Evolutionary conservation across 2,888 invertebrate species (phyloP).

Genomic region (Diplazon laetatorius): DNA sequence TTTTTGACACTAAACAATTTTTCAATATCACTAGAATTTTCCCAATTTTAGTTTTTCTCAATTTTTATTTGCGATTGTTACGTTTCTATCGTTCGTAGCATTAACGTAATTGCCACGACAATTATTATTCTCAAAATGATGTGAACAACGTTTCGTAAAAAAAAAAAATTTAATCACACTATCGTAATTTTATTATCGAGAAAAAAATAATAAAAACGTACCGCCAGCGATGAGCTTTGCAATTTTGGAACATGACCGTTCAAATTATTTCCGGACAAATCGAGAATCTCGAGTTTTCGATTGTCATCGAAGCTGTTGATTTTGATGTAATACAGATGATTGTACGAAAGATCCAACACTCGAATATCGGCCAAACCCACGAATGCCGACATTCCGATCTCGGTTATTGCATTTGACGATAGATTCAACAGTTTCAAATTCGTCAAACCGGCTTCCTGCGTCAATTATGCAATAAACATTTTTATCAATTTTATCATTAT

Average conservation of each 20-base stretch:
- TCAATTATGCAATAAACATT: not conserved
- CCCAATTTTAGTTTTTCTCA: no score
- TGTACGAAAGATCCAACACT: constrained; percentile 82
- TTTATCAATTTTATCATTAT: no score
- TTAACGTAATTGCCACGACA: no score
- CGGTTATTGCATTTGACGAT: constrained; percentile 81
- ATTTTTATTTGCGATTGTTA: no score
- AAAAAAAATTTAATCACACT: no score
- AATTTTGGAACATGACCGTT: constrained; percentile 75
- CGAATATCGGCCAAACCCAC: constrained; percentile 81
- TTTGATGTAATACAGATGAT: constrained; percentile 81
- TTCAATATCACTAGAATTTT: no score
- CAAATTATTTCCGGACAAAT: constrained; percentile 78
- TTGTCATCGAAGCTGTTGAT: constrained; percentile 80
- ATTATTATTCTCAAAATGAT: no score
- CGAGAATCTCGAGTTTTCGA: constrained; percentile 75
- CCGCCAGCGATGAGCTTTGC: constrained; percentile 73
- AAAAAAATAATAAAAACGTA: constrained; percentile 64
- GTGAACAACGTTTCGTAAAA: no score
- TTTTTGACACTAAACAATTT: no score
- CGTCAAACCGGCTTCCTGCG: constrained; percentile 77
- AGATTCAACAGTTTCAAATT: constrained; percentile 81
- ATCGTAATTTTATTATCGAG: no score
- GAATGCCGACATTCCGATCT: constrained; percentile 82
- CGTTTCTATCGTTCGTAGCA: no score